A percentile compares a stretch with the other conserved stretches of the same genome.
Evolutionary conservation across 2,113 vertebrate genomes (phyloP).

Genomic region (Hippocampus barbouri): DNA sequence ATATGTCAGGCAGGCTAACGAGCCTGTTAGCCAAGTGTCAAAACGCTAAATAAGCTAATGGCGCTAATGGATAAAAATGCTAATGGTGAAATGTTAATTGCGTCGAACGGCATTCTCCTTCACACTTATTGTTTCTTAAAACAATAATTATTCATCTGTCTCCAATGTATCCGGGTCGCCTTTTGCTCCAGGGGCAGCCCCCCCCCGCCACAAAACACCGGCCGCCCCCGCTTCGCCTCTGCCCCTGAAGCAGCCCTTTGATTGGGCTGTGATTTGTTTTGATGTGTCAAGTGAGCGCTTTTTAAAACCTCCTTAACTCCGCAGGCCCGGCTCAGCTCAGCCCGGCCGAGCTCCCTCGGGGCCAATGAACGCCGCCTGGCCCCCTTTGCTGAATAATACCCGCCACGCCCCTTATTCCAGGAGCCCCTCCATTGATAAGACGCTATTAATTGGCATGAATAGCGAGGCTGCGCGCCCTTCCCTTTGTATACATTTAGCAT

Average conservation of each 20-base stretch:
- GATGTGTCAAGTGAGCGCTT: conserved; percentile 71
- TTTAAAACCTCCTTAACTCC: conserved; percentile 74
- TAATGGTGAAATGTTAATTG: neutral
- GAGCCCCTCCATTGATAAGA: conserved; percentile 69
- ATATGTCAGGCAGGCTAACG: neutral
- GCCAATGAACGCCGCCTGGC: conserved; percentile 65
- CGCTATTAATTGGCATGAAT: conserved; percentile 76
- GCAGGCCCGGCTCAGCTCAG: conserved; percentile 42
- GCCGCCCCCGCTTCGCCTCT: neutral
- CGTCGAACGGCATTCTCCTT: neutral
- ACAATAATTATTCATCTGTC: conserved; percentile 1
- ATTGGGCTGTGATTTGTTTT: conserved; percentile 69
- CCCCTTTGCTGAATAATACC: conserved; percentile 58
- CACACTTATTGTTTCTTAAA: conserved; percentile 2
- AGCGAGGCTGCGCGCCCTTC: conserved; percentile 47
- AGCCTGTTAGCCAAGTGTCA: conserved; percentile 5
- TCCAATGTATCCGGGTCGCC: neutral
- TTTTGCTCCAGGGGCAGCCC: neutral
- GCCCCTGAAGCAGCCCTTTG: conserved; percentile 44
- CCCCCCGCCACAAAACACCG: neutral
- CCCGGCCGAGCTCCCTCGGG: conserved; percentile 58
- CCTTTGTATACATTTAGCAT: conserved; percentile 77
- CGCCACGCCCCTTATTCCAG: conserved; percentile 43
- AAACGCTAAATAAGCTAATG: conserved; percentile 3
- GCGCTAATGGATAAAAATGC: conserved; percentile 4